Percentiles rank a stretch among this genome's conserved stretches.
Conservation (phyloP, 2,113 vertebrate species). For the Callospermophilus lateralis region DNA sequence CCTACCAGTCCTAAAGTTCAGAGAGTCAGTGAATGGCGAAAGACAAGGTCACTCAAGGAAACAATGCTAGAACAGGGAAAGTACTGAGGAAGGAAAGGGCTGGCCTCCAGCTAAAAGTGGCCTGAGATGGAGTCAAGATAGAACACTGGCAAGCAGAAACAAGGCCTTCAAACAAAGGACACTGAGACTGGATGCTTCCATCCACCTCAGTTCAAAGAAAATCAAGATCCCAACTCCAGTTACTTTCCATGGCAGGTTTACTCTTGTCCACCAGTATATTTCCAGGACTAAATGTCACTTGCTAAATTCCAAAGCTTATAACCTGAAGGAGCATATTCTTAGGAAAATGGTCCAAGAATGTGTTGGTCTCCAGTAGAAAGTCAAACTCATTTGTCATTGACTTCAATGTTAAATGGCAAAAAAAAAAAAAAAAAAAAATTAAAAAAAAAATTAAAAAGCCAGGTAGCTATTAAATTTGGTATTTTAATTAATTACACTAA, state of each 20-base stretch:
- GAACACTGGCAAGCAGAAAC: constrained; percentile 46
- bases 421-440: too few species aligned
- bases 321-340: constrained; percentile 21
- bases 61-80: constrained; percentile 45
- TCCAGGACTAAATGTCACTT: constrained; percentile 38
- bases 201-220: constrained; percentile 23
- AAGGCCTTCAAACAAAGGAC: constrained; percentile 36
- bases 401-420: constrained; percentile 8
- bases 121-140: not conserved
- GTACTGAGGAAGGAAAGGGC: not conserved
- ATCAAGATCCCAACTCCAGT: not conserved
- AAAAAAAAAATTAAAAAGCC: constrained; percentile 35
- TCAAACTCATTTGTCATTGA: constrained; percentile 56
- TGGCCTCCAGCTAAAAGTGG: not conserved
- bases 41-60: constrained; percentile 20
- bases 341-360: constrained; percentile 61
- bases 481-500: constrained; percentile 36
- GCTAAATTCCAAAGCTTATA: constrained; percentile 61
- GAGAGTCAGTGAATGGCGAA: not conserved
- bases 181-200: not conserved
- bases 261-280: not conserved
- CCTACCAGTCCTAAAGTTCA: not conserved
- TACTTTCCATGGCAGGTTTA: not conserved
- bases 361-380: constrained; percentile 55
- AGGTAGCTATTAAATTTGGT: constrained; percentile 42